A percentile compares a stretch with the other conserved stretches of the same genome.
These are phyloP conservation scores for Phyllostomus hastatus DNA, from an alignment of 2,113 vertebrate species.

Conservation along the genomic window DNA sequence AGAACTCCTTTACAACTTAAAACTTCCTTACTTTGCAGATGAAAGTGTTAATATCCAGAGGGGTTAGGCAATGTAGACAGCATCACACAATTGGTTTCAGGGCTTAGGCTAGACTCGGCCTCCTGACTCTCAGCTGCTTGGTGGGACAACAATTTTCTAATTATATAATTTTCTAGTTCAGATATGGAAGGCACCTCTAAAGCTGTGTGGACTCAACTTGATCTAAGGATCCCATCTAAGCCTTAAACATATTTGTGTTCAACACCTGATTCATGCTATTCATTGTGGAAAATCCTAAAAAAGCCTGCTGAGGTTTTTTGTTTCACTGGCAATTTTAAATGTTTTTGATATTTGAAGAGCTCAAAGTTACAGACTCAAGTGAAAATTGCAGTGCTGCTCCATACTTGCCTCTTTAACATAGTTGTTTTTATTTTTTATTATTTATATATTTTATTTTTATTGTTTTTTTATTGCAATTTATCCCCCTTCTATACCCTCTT, in stretches of 20 bases:
- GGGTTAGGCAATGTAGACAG: neutral
- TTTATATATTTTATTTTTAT: no score
- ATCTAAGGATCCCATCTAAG: neutral
- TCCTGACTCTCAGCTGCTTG: neutral
- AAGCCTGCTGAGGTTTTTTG: neutral
- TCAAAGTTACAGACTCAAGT: neutral
- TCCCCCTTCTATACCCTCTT: no score
- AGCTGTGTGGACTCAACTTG: neutral
- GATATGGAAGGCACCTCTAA: neutral
- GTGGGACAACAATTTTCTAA: neutral
- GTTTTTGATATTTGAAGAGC: neutral
- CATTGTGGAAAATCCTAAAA: neutral
- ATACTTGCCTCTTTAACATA: neutral
- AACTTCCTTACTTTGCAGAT: neutral
- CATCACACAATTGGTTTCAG: neutral
- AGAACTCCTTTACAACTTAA: neutral
- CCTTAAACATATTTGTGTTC: neutral
- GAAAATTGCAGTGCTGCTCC: neutral
- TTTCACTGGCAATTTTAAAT: neutral
- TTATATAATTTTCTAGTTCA: neutral
- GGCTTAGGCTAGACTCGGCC: neutral
- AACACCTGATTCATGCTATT: neutral
- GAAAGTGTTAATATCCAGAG: neutral
- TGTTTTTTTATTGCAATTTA: no score
- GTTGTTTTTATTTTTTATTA: neutral